Evolutionary conservation across 2,888 invertebrate species (phyloP), one percentile per base, ranked within the genome.

Genomic region (Thysanoteuthis rhombus): DNA sequence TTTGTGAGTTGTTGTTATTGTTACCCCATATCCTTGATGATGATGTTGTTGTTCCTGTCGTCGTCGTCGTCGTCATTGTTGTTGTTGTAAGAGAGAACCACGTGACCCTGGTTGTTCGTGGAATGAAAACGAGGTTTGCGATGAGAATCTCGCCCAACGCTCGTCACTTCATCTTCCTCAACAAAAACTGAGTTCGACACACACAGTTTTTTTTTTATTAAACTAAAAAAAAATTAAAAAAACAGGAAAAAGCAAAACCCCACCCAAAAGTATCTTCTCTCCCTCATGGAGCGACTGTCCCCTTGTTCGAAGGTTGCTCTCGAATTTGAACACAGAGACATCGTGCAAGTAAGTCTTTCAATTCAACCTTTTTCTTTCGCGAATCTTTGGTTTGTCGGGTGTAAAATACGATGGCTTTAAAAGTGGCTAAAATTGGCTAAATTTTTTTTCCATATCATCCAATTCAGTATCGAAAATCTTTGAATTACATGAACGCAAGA

Each of bases 41-140:
- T n/a, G 0, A n/a, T n/a, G n/a, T 36, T 10, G 10, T 75, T n/a
- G n/a, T 75, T n/a, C 3, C 12, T n/a, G n/a, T 75, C n/a, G 3
- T 75, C 4, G 75, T 3, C 16, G 75, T 75, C 12, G n/a, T 75
- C 12, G n/a, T 75, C 16, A 32, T 58, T 10, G 32, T 58, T 10
- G 75, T n/a, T 75, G 75, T 75, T n/a, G 12, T n/a, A 75, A 58
- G 75, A n/a, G 75, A 75, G 12, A n/a, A n/a, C n/a, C 75, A 75
- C 75, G 75, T 75, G n/a, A 75, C 58, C 75, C 28, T 42, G n/a
- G 45, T 45, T 12, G 45, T 10, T 45, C 45, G 8, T n/a, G 42
- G 32, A 92, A 28, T 32, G 91, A 92, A 92, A 92, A 92, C 91
- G 91, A 92, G 91, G 91, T 92, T 92, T 92, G 91, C 39, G 75